Evolutionary conservation across 2,797 vertebrate species (phyloP).

Genomic region (Ataeniobius toweri): DNA sequence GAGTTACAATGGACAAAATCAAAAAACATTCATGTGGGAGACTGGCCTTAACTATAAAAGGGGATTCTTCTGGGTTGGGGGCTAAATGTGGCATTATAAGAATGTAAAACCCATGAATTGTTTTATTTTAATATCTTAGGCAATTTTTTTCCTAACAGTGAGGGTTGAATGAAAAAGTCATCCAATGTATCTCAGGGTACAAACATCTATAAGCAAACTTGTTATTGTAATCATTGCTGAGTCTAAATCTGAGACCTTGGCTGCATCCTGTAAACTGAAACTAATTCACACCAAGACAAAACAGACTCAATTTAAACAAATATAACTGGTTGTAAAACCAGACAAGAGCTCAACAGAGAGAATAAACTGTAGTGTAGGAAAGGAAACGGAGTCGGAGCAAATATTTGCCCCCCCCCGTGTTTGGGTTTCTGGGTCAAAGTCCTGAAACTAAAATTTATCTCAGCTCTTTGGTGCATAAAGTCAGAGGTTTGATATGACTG

Average conservation of each 20-base stretch:
- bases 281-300: conserved; percentile 15
- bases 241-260: conserved; percentile 40
- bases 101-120: not conserved
- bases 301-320: conserved; percentile 31
- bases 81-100: not conserved
- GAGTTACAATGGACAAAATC: no score
- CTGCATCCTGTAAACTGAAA: conserved; percentile 32
- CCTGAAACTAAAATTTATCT: conserved; percentile 36
- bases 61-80: not conserved
- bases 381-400: conserved; percentile 46
- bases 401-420: conserved; percentile 68
- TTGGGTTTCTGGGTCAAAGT: conserved; percentile 78
- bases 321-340: not conserved
- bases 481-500: conserved; percentile 32
- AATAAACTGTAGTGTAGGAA: conserved; percentile 12
- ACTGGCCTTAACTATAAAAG: not conserved
- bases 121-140: not conserved
- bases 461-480: conserved; percentile 10
- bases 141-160: not conserved
- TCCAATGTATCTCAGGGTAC: not conserved
- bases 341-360: conserved; percentile 15
- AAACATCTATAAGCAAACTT: conserved; percentile 15
- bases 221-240: conserved; percentile 12
- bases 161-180: not conserved
- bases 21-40: not conserved